phyloP scores from a whole-genome alignment of 2,113 vertebrate species.

The Epinephelus fuscoguttatus region DNA sequence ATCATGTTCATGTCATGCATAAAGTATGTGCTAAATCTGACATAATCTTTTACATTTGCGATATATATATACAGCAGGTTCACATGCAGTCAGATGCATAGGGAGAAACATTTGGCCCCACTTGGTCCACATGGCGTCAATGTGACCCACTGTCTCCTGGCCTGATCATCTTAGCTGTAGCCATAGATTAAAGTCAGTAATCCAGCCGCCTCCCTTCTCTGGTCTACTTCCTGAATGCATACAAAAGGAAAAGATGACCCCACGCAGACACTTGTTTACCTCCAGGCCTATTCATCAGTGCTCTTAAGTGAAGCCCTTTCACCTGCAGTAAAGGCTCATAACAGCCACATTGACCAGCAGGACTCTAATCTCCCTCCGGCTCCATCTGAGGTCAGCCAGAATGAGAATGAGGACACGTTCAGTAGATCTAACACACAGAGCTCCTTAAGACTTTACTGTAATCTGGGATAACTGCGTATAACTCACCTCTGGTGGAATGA shows the following conservation, averaged over 20 bases:
- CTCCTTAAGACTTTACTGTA: constrained; percentile 69
- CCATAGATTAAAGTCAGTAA: constrained; percentile 77
- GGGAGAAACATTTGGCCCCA: not conserved
- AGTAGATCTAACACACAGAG: constrained; percentile 45
- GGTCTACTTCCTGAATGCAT: constrained; percentile 45
- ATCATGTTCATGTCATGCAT: constrained; percentile 11
- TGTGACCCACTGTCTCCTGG: constrained; percentile 62
- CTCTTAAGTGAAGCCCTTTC: constrained; percentile 49
- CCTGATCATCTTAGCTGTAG: constrained; percentile 62
- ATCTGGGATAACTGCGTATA: constrained; percentile 62
- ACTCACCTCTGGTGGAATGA: constrained; percentile 20
- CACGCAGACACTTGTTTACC: constrained; percentile 61
- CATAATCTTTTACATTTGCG: constrained; percentile 49
- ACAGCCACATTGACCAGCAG: constrained; percentile 23
- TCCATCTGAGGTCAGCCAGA: constrained; percentile 32
- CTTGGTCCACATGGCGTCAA: constrained; percentile 25
- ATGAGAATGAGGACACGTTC: constrained; percentile 57
- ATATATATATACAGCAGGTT: constrained; percentile 24
- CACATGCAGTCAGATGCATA: not conserved
- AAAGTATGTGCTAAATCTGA: constrained; percentile 32
- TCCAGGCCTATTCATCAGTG: constrained; percentile 23
- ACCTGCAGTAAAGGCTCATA: constrained; percentile 30
- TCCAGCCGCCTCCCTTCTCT: constrained; percentile 57
- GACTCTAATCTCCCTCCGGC: constrained; percentile 47
- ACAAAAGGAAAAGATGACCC: constrained; percentile 38